These are phyloP conservation scores for Hirundo rustica DNA, from an alignment of 2,797 vertebrate genomes.

Conservation along the genomic window DNA sequence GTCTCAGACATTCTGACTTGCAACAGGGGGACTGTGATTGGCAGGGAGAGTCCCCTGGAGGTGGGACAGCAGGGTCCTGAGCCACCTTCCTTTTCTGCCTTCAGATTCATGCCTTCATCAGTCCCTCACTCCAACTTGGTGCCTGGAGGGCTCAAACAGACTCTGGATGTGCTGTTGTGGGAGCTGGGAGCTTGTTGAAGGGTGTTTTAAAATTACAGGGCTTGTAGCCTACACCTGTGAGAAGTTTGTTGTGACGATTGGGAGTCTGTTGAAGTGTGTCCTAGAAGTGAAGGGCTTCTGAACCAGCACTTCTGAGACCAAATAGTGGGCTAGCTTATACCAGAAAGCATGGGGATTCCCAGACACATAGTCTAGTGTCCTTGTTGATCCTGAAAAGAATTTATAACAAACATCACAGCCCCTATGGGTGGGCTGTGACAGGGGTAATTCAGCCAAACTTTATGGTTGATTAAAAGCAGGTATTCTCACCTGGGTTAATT, in stretches of 20 bases:
- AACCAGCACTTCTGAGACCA: neutral
- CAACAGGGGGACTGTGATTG: neutral
- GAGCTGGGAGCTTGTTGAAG: neutral
- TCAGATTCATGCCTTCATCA: neutral
- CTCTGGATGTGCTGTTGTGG: neutral
- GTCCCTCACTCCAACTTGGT: neutral
- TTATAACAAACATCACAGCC: neutral
- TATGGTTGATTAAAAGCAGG: neutral
- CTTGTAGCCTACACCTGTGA: neutral
- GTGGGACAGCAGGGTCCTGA: neutral
- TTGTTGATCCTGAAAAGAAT: neutral
- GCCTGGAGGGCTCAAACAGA: neutral
- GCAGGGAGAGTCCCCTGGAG: neutral
- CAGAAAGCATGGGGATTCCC: neutral
- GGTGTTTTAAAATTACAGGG: neutral
- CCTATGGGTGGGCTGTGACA: rapidly evolving
- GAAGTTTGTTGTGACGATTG: neutral
- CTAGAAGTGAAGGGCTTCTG: neutral
- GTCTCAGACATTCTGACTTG: neutral
- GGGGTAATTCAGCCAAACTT: neutral
- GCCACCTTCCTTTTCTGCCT: neutral
- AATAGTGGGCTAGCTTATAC: neutral
- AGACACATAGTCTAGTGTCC: neutral
- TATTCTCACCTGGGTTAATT: neutral
- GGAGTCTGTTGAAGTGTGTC: neutral